A percentile compares a stretch with the other conserved stretches of the same genome.
Evolutionary conservation across 2,888 invertebrate genomes (phyloP).

Genomic region (Paralinhomoeus sp.): DNA sequence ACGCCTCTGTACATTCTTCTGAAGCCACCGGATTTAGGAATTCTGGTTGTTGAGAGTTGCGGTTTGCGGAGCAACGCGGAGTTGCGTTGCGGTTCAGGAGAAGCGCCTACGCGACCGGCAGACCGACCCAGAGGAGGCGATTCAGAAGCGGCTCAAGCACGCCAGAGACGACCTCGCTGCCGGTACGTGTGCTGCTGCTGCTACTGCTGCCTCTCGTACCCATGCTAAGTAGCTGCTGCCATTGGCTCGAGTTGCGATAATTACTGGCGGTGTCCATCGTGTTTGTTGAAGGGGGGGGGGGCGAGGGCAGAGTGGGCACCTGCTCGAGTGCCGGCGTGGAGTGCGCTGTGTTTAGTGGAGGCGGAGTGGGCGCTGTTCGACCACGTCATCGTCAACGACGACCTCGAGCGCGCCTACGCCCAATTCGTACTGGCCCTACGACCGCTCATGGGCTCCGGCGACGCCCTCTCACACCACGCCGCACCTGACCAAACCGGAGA

Average conservation of each 20-base stretch:
- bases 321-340: too few species aligned
- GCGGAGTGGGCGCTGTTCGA: conserved; percentile 53
- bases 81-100: conserved; percentile 18
- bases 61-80: too few species aligned
- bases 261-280: background rate
- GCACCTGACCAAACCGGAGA: too few species aligned
- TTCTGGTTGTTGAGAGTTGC: background rate
- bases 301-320: background rate
- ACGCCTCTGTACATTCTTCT: conserved; percentile 66
- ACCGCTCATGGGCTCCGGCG: too few species aligned
- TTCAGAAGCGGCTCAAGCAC: conserved; percentile 49
- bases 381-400: conserved; percentile 54
- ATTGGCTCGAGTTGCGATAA: background rate
- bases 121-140: conserved; percentile 68
- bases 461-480: too few species aligned
- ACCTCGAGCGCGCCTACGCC: conserved; percentile 52
- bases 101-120: conserved; percentile 41
- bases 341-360: conserved; percentile 12
- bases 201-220: too few species aligned
- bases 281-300: background rate
- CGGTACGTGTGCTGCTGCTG: too few species aligned
- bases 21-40: conserved; percentile 39
- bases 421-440: conserved; percentile 24
- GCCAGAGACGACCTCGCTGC: conserved; percentile 61
- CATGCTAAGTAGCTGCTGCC: too few species aligned